Percentiles rank a stretch among this genome's conserved stretches.
These are phyloP conservation scores for Hydroisotoma schaefferi DNA, from an alignment of 2,888 invertebrate species.

Conservation along the genomic window DNA sequence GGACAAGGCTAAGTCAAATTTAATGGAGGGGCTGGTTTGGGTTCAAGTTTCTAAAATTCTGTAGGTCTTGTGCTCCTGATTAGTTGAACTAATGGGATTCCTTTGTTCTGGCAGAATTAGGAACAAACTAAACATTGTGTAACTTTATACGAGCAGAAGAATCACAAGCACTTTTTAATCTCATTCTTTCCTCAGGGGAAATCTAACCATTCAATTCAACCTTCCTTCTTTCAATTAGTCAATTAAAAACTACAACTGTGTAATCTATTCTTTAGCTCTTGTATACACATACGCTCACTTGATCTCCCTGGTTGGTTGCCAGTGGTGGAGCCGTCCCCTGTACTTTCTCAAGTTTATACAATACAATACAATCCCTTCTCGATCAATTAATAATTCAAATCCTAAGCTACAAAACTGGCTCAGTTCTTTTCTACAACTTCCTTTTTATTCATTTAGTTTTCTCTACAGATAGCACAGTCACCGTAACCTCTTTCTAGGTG, in stretches of 20 bases:
- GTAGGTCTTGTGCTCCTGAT: slow-evolving; percentile 2
- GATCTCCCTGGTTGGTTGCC: too few species aligned
- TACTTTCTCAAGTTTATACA: too few species aligned
- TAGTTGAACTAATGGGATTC: slow-evolving; percentile 3
- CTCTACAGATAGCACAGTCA: slow-evolving; percentile 1
- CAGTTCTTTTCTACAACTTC: too few species aligned
- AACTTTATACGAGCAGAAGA: not conserved
- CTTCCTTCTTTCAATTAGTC: slow-evolving; percentile 6
- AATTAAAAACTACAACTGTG: slow-evolving; percentile 4
- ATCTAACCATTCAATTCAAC: not conserved
- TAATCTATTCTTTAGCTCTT: slow-evolving; percentile 4
- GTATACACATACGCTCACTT: not conserved
- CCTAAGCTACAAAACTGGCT: too few species aligned
- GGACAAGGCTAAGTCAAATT: not conserved
- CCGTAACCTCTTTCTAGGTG: too few species aligned
- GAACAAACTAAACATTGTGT: not conserved
- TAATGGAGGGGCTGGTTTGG: not conserved
- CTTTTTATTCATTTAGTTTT: too few species aligned
- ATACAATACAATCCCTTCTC: not conserved
- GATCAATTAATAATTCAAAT: slow-evolving; percentile 2
- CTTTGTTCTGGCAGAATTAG: slow-evolving; percentile 5
- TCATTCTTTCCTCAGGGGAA: not conserved
- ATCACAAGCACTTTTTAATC: not conserved
- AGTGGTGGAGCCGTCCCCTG: too few species aligned
- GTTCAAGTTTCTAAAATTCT: not conserved